These are phyloP conservation scores for Drosophila tripunctata DNA, from an alignment of 2,888 invertebrate genomes.

Conservation along the genomic window DNA sequence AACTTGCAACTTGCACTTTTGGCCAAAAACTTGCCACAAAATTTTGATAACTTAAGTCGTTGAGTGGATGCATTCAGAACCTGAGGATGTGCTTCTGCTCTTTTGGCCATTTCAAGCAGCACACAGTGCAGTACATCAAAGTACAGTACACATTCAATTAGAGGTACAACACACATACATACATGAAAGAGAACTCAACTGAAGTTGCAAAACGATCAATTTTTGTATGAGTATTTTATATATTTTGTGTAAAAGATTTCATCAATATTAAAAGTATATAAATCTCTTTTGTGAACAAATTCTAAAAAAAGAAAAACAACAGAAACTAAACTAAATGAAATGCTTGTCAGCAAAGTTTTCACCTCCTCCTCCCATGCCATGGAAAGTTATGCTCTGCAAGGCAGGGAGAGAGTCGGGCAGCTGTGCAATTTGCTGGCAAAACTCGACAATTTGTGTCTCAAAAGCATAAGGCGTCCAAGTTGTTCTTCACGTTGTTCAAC, in stretches of 20 bases:
- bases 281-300: conserved; percentile 31
- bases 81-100: conserved; percentile 4
- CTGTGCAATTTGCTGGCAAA: conserved; percentile 73
- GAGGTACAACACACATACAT: no score
- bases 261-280: conserved; percentile 62
- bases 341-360: conserved; percentile 56
- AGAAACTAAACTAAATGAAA: conserved; percentile 63
- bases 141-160: conserved; percentile 56
- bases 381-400: background rate
- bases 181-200: conserved; percentile 21
- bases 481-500: conserved; percentile 14
- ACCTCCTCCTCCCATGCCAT: conserved; percentile 4
- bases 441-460: conserved; percentile 69
- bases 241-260: conserved; percentile 70
- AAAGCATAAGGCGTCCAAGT: conserved; percentile 45
- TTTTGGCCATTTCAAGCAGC: conserved; percentile 20
- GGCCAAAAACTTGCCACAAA: conserved; percentile 28
- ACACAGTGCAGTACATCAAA: background rate
- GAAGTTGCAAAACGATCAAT: conserved; percentile 47
- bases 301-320: background rate
- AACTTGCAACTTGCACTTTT: conserved; percentile 25
- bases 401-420: conserved; percentile 45
- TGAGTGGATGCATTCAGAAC: conserved; percentile 15
- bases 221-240: conserved; percentile 47
- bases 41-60: conserved; percentile 39